Percentiles rank a stretch among this genome's conserved stretches.
These are phyloP conservation scores for Aleiodes sp. DNA, from an alignment of 1,140 invertebrate genomes.

Conservation along the genomic window DNA sequence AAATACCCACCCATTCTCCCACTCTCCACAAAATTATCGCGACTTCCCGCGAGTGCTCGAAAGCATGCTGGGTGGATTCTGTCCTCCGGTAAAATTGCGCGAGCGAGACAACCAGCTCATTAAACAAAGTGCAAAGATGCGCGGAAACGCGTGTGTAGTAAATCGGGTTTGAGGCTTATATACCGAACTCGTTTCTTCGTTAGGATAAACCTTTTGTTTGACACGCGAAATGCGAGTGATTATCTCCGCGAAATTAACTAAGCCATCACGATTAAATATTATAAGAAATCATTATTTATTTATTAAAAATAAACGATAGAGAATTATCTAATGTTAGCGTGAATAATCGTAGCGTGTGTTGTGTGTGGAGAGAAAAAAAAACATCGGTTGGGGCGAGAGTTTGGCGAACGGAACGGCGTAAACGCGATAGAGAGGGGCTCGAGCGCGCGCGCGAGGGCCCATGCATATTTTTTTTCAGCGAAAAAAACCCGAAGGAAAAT, in stretches of 20 bases:
- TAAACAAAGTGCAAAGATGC: background rate
- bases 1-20: too few relatives aligned
- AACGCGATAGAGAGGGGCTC: constrained; percentile 17
- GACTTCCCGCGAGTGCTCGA: too few relatives aligned
- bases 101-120: too few relatives aligned
- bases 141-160: background rate
- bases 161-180: background rate
- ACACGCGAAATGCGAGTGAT: background rate
- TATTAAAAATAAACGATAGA: background rate
- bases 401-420: constrained; percentile 38
- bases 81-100: too few relatives aligned
- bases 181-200: background rate
- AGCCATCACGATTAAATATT: background rate
- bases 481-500: too few relatives aligned
- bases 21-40: too few relatives aligned
- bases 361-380: background rate
- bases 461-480: constrained; percentile 16
- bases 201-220: background rate
- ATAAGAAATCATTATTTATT: background rate
- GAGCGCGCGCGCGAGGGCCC: constrained; percentile 35
- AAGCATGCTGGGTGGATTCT: too few relatives aligned
- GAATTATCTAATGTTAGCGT: background rate
- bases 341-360: too few relatives aligned
- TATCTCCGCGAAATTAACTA: background rate
- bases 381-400: constrained; percentile 29